phyloP scores from a whole-genome alignment of 2,888 invertebrate genomes.

The Scrobipalpa atriplicella region DNA sequence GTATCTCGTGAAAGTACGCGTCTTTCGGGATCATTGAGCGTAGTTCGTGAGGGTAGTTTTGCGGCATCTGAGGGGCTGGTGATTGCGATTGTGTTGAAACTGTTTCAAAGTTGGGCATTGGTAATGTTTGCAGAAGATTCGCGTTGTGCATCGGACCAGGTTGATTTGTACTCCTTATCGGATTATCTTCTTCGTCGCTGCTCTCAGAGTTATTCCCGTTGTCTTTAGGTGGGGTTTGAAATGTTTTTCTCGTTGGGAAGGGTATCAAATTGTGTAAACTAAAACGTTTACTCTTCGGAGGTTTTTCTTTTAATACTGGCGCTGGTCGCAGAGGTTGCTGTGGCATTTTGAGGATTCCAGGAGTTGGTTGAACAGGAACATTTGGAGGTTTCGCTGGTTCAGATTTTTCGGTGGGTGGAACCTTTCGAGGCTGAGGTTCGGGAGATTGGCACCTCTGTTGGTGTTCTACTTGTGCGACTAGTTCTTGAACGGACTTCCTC shows the following conservation, averaged over 20 bases:
- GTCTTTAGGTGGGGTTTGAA: constrained; percentile 73
- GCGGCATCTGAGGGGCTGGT: constrained; percentile 58
- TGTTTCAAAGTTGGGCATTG: constrained; percentile 83
- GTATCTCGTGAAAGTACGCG: constrained; percentile 84
- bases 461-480: constrained; percentile 84
- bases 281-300: constrained; percentile 75
- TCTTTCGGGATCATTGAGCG: constrained; percentile 81
- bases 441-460: constrained; percentile 70
- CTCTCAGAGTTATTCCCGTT: constrained; percentile 82
- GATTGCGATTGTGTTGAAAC: constrained; percentile 72
- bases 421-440: constrained; percentile 64
- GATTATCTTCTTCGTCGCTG: constrained; percentile 82
- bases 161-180: constrained; percentile 70
- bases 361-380: constrained; percentile 51
- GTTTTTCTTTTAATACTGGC: constrained; percentile 74
- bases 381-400: constrained; percentile 41
- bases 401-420: constrained; percentile 59
- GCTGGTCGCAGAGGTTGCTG: constrained; percentile 76
- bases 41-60: constrained; percentile 54
- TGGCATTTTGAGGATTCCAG: constrained; percentile 69
- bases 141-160: constrained; percentile 82
- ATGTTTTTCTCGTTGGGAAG: constrained; percentile 77
- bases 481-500: constrained; percentile 84
- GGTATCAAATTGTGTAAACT: constrained; percentile 79
- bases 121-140: constrained; percentile 76